These are phyloP conservation scores for Mohoua ochrocephala DNA, from an alignment of 2,113 vertebrate genomes.

Conservation along the genomic window DNA sequence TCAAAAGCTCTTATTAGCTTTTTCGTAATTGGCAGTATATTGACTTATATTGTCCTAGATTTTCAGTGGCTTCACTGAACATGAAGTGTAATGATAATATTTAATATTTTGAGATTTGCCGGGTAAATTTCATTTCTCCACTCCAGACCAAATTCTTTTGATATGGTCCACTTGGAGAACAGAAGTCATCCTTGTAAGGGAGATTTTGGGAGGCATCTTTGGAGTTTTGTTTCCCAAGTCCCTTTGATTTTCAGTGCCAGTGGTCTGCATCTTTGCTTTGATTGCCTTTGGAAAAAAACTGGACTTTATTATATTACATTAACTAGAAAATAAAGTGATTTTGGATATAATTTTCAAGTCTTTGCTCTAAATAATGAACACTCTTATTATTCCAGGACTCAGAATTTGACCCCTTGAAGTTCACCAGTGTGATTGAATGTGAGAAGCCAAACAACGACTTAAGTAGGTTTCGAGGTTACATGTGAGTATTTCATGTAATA, in stretches of 20 bases:
- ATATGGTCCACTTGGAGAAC: background rate
- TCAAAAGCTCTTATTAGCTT: background rate
- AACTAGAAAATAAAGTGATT: background rate
- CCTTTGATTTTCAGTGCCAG: background rate
- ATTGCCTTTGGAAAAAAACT: background rate
- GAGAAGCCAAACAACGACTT: slow-evolving; percentile 98
- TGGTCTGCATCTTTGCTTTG: background rate
- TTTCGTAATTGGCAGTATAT: background rate
- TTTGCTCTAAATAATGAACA: background rate
- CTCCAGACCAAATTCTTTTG: background rate
- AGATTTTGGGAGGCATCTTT: background rate
- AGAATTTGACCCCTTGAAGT: slow-evolving; percentile 91
- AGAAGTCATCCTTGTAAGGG: background rate
- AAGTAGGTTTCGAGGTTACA: slow-evolving; percentile 90
- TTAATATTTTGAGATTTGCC: background rate
- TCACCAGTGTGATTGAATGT: slow-evolving; percentile 92
- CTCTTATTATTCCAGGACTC: slow-evolving; percentile 81
- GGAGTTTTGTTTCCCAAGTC: background rate
- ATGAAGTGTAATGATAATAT: background rate
- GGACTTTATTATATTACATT: background rate
- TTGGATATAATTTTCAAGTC: background rate
- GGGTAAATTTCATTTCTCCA: background rate
- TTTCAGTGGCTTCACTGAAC: background rate
- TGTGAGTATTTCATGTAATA: slow-evolving; percentile 82
- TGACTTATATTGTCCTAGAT: background rate